These are phyloP conservation scores for Pagrus major DNA, from an alignment of 2,113 vertebrate species.

Conservation along the genomic window DNA sequence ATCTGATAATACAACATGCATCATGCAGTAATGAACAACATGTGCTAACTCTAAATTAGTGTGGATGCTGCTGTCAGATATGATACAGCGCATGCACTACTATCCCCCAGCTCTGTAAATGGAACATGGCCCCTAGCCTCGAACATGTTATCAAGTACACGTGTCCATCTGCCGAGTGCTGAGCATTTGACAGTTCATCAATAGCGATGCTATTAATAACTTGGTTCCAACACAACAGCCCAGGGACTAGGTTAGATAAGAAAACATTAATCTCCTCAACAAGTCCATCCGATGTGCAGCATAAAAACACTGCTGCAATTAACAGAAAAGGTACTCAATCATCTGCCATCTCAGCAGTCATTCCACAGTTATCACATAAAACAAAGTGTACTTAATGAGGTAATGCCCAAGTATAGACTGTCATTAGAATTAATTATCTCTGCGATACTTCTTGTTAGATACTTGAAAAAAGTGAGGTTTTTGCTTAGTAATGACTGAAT, in stretches of 20 bases:
- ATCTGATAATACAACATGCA: slow-evolving; percentile 23
- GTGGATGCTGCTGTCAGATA: slow-evolving; percentile 29
- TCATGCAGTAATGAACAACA: slow-evolving; percentile 28
- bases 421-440: slow-evolving; percentile 29
- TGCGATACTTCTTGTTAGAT: not conserved
- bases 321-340: slow-evolving; percentile 44
- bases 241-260: slow-evolving; percentile 40
- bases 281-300: slow-evolving; percentile 37
- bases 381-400: slow-evolving; percentile 47
- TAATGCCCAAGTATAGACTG: slow-evolving; percentile 25
- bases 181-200: slow-evolving; percentile 70
- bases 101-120: slow-evolving; percentile 48
- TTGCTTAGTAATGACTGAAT: not conserved
- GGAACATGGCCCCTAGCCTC: slow-evolving; percentile 53
- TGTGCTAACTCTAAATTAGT: slow-evolving; percentile 22
- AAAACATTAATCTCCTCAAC: slow-evolving; percentile 59
- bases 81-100: slow-evolving; percentile 4
- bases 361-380: slow-evolving; percentile 34
- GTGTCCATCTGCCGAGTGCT: slow-evolving; percentile 65
- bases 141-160: slow-evolving; percentile 62
- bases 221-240: slow-evolving; percentile 54
- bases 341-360: slow-evolving; percentile 31
- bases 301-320: slow-evolving; percentile 45
- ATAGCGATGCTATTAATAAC: slow-evolving; percentile 63
- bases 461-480: slow-evolving; percentile 18